phyloP scores from a whole-genome alignment of 2,113 vertebrate genomes.

The Phasianus colchicus region DNA sequence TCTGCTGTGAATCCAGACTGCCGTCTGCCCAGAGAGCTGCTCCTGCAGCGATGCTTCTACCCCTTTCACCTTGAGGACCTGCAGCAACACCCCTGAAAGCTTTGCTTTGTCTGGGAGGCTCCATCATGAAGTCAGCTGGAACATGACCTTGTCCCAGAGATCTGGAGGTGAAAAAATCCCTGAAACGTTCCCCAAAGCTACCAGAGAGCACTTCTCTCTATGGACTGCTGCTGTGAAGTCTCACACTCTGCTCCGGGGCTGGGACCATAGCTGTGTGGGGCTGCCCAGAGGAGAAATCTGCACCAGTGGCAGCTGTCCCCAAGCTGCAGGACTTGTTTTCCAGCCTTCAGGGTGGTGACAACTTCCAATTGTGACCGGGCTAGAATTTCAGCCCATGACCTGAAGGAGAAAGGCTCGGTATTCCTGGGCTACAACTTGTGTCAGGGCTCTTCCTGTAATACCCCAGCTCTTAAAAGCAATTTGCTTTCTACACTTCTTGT shows the following conservation, averaged over 20 bases:
- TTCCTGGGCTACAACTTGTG: not conserved
- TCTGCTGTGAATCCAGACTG: not conserved
- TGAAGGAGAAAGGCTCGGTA: not conserved
- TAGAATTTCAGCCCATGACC: slow-evolving; percentile 18
- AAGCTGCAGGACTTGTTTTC: not conserved
- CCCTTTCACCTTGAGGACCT: not conserved
- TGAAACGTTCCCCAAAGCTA: not conserved
- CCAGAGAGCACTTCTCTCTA: not conserved
- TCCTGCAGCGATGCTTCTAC: not conserved
- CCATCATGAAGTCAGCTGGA: slow-evolving; percentile 1
- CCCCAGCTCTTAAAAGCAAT: not conserved
- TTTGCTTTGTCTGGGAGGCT: not conserved
- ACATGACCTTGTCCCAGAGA: slow-evolving; percentile 35
- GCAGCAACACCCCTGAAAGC: not conserved
- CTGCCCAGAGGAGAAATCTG: not conserved
- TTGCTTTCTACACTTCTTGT: not conserved
- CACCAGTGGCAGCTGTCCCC: not conserved
- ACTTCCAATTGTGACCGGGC: not conserved
- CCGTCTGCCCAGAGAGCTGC: not conserved
- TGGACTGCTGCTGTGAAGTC: not conserved
- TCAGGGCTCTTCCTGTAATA: not conserved
- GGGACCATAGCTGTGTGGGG: not conserved
- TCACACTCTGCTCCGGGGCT: not conserved
- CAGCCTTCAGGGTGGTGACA: slow-evolving; percentile 23
- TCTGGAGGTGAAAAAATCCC: not conserved